Conservation (phyloP, 2,113 vertebrate species). For the Tylochromis polylepis region DNA sequence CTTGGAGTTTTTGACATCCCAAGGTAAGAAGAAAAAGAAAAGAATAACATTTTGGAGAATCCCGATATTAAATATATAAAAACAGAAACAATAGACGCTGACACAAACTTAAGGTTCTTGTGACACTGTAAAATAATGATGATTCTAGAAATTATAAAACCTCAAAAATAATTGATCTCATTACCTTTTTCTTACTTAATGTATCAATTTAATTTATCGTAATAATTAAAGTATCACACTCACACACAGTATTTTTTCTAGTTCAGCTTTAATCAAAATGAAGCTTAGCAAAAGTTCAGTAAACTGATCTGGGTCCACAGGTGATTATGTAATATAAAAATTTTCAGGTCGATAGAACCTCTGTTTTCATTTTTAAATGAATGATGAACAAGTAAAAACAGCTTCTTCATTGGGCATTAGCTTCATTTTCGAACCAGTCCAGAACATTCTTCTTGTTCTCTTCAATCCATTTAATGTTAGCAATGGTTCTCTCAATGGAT, state of each 20-base stretch:
- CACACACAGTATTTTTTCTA: not conserved
- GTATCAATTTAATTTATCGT: not conserved
- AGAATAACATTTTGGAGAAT: not conserved
- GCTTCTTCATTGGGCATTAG: not conserved
- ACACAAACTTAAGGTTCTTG: not conserved
- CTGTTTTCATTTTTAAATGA: not conserved
- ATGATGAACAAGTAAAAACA: not conserved
- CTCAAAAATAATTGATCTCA: not conserved
- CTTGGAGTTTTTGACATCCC: not conserved
- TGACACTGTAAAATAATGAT: not conserved
- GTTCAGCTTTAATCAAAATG: not conserved
- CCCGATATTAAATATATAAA: not conserved
- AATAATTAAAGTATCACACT: not conserved
- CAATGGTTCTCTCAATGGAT: constrained; percentile 82
- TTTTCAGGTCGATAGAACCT: not conserved
- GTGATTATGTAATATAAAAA: not conserved
- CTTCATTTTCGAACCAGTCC: constrained; percentile 66
- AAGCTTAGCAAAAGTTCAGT: not conserved
- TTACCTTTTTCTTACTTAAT: not conserved
- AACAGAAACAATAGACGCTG: not conserved
- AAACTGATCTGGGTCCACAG: not conserved
- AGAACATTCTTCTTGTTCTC: constrained; percentile 67
- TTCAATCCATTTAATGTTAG: constrained; percentile 86
- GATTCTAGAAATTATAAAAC: not conserved
- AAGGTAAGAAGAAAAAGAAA: not conserved